phyloP scores from a whole-genome alignment of 35 echinoderm and acorn worm genomes.

The Anneissia japonica region DNA sequence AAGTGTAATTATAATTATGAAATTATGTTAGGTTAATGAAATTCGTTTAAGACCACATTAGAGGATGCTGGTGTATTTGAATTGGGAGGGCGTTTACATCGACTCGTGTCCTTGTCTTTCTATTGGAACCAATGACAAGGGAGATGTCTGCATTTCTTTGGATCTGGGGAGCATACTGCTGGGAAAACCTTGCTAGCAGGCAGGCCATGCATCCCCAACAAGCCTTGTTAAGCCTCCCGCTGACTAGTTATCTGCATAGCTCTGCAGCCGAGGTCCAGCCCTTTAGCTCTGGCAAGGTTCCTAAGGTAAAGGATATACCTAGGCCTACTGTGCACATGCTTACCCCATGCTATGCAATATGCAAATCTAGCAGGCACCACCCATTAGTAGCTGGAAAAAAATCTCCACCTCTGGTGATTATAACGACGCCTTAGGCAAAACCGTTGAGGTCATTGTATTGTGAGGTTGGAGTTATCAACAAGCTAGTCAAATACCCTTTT shows the following conservation, averaged over 20 bases:
- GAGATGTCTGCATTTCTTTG: not conserved
- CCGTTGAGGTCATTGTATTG: not conserved
- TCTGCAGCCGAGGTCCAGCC: not conserved
- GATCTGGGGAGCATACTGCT: not conserved
- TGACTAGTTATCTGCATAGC: not conserved
- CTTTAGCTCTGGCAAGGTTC: not conserved
- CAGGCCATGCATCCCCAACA: not conserved
- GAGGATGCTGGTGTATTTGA: too few species aligned
- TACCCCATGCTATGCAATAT: not conserved
- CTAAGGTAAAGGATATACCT: not conserved
- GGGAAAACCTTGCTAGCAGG: not conserved
- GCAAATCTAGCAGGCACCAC: not conserved
- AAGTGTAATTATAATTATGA: too few species aligned
- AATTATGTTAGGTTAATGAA: too few species aligned
- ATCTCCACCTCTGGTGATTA: not conserved
- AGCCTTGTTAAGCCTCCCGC: not conserved
- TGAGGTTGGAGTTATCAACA: not conserved
- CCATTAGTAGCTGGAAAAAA: not conserved
- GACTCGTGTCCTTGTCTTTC: too few species aligned
- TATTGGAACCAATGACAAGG: not conserved
- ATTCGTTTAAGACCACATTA: too few species aligned
- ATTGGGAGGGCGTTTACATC: too few species aligned
- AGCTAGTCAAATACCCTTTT: not conserved
- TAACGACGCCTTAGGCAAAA: not conserved
- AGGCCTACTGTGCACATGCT: not conserved